Conservation (phyloP, 2,888 invertebrate genomes). For the Nomada ferruginata region DNA sequence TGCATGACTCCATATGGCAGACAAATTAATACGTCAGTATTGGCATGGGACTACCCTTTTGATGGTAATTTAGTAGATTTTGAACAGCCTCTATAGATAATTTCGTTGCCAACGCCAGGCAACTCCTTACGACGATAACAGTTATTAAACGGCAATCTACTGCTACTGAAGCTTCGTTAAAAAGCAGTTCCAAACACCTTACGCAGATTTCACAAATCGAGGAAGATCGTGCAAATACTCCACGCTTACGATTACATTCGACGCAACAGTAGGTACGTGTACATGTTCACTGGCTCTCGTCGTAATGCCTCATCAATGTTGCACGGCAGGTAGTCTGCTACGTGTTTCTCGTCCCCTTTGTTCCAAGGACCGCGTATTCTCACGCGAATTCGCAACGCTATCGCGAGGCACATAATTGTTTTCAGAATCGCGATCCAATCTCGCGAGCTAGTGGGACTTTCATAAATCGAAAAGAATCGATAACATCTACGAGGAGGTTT, state of each 20-base stretch:
- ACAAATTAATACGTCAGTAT: no score
- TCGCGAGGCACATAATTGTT: not conserved
- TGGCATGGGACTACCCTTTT: no score
- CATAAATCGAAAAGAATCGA: not conserved
- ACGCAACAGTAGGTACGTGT: slow-evolving; percentile 34
- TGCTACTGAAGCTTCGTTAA: no score
- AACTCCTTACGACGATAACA: no score
- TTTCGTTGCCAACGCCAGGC: no score
- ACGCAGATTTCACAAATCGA: slow-evolving; percentile 18
- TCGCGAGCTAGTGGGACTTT: not conserved
- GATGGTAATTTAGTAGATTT: no score
- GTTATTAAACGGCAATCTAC: no score
- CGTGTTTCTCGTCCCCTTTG: slow-evolving; percentile 59
- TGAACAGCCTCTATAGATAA: no score
- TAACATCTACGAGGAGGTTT: slow-evolving; percentile 10
- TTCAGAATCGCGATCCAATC: not conserved
- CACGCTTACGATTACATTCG: slow-evolving; percentile 36
- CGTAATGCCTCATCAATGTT: slow-evolving; percentile 74
- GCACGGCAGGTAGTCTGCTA: slow-evolving; percentile 67
- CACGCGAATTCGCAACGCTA: not conserved
- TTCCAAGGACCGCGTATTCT: slow-evolving; percentile 26
- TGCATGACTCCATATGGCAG: no score
- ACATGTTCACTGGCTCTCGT: slow-evolving; percentile 45
- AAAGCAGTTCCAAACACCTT: not conserved
- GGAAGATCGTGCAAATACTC: slow-evolving; percentile 48